phyloP scores from a whole-genome alignment of 2,113 vertebrate genomes.

The Diadophis punctatus region DNA sequence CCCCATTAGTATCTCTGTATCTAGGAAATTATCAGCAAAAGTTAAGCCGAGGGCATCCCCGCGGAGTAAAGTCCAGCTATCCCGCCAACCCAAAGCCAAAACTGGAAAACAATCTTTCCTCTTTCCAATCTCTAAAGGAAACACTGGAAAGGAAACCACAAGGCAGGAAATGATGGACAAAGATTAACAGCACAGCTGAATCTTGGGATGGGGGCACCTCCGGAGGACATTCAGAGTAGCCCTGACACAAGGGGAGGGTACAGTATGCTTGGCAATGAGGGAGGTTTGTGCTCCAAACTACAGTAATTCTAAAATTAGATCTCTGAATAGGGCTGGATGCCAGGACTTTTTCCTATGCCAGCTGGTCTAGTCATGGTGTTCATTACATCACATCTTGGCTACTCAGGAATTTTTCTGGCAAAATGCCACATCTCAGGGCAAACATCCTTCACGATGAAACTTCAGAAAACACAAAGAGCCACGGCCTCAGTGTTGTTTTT shows the following conservation, averaged over 20 bases:
- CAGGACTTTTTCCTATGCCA: conserved; percentile 17
- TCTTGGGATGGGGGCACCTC: neutral
- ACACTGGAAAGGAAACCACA: conserved; percentile 48
- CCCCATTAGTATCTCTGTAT: neutral
- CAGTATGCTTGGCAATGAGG: neutral
- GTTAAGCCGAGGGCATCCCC: conserved; percentile 48
- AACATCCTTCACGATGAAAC: neutral
- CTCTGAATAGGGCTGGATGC: neutral
- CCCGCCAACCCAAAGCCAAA: conserved; percentile 53
- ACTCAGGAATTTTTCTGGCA: neutral
- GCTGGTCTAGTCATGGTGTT: conserved; percentile 29
- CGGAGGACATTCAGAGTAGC: accelerated
- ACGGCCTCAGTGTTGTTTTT: neutral
- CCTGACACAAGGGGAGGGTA: neutral
- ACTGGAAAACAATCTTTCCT: conserved; percentile 3
- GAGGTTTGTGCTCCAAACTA: neutral
- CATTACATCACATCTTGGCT: neutral
- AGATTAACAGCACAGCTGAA: neutral
- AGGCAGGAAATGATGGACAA: conserved; percentile 40
- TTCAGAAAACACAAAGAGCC: neutral
- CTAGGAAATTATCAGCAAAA: conserved; percentile 54
- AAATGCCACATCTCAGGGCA: neutral
- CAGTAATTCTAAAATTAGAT: conserved; percentile 33
- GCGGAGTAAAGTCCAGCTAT: conserved; percentile 50
- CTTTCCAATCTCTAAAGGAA: conserved; percentile 3